Evolutionary conservation across 92 coral and sea anemone species (phyloP).

Genomic region (Chrysogorgia sp.): DNA sequence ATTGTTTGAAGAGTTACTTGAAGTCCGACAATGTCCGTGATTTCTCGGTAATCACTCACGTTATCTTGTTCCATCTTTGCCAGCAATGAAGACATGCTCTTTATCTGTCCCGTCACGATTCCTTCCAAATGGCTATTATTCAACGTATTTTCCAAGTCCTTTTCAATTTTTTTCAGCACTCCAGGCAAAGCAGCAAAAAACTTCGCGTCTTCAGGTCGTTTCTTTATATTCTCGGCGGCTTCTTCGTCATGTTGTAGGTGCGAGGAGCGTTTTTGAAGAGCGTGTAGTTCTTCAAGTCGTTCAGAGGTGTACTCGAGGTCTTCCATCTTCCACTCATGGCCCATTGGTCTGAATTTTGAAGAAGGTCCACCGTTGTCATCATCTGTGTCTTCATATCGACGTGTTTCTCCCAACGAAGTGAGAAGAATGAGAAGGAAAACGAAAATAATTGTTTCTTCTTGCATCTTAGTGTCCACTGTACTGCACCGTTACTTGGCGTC

Average conservation of each 20-base stretch:
- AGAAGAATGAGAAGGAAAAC: background rate
- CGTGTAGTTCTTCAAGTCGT: background rate
- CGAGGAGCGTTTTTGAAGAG: background rate
- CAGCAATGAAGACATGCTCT: conserved; percentile 28
- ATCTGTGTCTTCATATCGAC: conserved; percentile 31
- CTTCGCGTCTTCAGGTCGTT: conserved; percentile 1
- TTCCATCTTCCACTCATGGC: conserved; percentile 39
- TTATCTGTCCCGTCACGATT: conserved; percentile 44
- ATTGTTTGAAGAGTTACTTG: conserved; percentile 45
- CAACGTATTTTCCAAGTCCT: background rate
- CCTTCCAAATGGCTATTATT: conserved; percentile 2
- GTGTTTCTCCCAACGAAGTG: background rate
- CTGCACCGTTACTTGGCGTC: too few species aligned
- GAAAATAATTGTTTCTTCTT: too few species aligned
- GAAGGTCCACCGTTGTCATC: conserved; percentile 55
- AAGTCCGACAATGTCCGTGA: conserved; percentile 44
- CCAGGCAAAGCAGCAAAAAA: conserved; percentile 29
- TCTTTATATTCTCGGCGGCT: background rate
- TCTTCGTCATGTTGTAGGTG: too few species aligned
- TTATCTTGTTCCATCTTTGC: conserved; percentile 30
- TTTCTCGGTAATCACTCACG: conserved; percentile 31
- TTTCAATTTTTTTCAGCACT: conserved; percentile 11
- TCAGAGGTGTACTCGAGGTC: background rate
- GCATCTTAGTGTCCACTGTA: background rate
- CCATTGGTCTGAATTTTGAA: conserved; percentile 50